These are phyloP conservation scores for Torymus aiolomorphi DNA, from an alignment of 2,888 invertebrate genomes.

Conservation along the genomic window DNA sequence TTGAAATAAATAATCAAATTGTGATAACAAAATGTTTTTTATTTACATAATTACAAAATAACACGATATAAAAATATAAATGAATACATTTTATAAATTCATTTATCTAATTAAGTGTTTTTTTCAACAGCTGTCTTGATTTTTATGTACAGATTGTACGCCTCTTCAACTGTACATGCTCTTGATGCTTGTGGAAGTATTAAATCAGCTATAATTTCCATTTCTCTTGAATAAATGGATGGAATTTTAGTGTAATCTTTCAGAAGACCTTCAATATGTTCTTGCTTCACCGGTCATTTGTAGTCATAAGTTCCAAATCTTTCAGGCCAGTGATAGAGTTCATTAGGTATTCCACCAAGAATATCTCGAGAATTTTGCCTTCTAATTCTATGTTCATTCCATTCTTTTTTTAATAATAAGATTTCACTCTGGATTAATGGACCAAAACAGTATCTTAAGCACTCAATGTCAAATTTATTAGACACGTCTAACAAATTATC, in stretches of 20 bases:
- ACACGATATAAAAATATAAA: too few relatives aligned
- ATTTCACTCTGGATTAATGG: slow-evolving; percentile 32
- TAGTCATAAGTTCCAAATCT: slow-evolving; percentile 4
- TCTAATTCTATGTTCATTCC: slow-evolving; percentile 43
- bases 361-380: slow-evolving; percentile 38
- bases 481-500: slow-evolving; percentile 24
- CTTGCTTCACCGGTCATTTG: background rate
- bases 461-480: slow-evolving; percentile 38
- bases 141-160: slow-evolving; percentile 20
- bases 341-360: slow-evolving; percentile 24
- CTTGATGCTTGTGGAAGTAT: background rate
- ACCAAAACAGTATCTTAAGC: slow-evolving; percentile 49
- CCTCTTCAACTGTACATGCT: slow-evolving; percentile 4
- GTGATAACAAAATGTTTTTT: too few relatives aligned
- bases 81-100: too few relatives aligned
- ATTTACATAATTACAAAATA: too few relatives aligned
- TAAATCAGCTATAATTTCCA: background rate
- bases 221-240: background rate
- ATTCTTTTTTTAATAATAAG: slow-evolving; percentile 29
- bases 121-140: background rate
- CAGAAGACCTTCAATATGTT: background rate
- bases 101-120: background rate
- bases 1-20: too few relatives aligned
- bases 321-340: slow-evolving; percentile 5
- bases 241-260: slow-evolving; percentile 7